Base-by-base conservation (phyloP, 2,888 invertebrate species). In the Mythimna loreyi region DNA sequence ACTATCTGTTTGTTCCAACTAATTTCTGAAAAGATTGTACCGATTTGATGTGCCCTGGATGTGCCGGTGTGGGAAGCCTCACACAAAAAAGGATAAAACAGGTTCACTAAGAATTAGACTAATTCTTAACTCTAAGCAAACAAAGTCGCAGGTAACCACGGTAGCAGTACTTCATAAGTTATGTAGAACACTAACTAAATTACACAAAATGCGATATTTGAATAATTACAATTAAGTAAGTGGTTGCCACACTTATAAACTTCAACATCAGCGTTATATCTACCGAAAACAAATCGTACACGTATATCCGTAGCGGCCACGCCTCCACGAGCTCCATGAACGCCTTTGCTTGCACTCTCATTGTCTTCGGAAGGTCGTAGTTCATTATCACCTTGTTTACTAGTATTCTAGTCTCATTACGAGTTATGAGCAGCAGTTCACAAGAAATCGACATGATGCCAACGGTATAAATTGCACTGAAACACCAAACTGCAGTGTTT, bases 141-240 rank as follows among this genome's bases (percentile, higher is more conserved):
- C 11, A 7, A 36, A 36, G 40, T 16, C 40, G 19, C 16, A 16
- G 16, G 16, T 40, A 40, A 16, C 4, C 11, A 6, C 23, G n/a
- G n/a, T n/a, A n/a, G n/a, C 7, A 40, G 25, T 25, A 19, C 16
- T 21, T 2, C 19, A 11, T 53, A 28, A 40, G 2, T n/a, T 36
- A 23, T 23, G 28, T 23, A 11, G 8, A 5, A 23, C 7, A 7
- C 21, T 3, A 13, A 19, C 11, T n/a, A 52, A 53, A 53, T 11
- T 85, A 91, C 33, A 87, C 55, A 69, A 92, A 90, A 79, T 92
- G 91, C 57, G 90, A 90, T 50, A 92, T 83, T 84, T 94, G 94
- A 75, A 94, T 89, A 40, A 93, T 90, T 28, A 94, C 88, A 82
- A 94, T 93, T 59, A 94, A 87, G 77, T 93, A 94, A 0, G 94